These are phyloP conservation scores for Salminus brasiliensis DNA, from an alignment of 2,113 vertebrate genomes.

Conservation along the genomic window DNA sequence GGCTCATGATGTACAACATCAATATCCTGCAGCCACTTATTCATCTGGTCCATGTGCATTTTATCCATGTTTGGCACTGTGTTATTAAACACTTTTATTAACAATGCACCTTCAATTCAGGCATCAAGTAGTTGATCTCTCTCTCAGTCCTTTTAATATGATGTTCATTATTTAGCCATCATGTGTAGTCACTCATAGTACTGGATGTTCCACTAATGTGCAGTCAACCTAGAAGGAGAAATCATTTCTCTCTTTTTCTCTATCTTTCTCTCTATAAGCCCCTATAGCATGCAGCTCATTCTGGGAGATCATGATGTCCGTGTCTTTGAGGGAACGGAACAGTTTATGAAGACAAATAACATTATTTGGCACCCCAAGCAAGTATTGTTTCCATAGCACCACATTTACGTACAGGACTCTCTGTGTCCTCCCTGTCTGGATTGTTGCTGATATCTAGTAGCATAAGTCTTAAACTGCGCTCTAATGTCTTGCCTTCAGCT, in stretches of 20 bases:
- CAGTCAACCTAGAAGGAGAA: neutral
- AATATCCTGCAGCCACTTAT: too few species aligned
- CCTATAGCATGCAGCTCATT: conserved; percentile 69
- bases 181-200: too few species aligned
- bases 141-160: too few species aligned
- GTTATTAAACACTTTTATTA: too few species aligned
- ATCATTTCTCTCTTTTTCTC: neutral
- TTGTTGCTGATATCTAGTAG: neutral
- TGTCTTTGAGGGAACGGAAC: conserved; percentile 67
- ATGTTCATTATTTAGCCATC: too few species aligned
- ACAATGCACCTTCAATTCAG: too few species aligned
- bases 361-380: conserved; percentile 71
- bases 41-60: too few species aligned
- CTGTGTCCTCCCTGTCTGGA: neutral
- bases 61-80: too few species aligned
- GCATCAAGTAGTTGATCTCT: too few species aligned
- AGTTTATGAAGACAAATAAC: conserved; percentile 69
- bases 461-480: neutral
- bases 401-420: neutral
- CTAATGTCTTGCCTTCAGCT: conserved; percentile 49
- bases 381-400: conserved; percentile 13
- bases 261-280: conserved; percentile 55
- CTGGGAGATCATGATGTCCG: conserved; percentile 72
- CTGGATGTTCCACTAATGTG: neutral
- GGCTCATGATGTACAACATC: too few species aligned